A percentile compares a stretch with the other conserved stretches of the same genome.
Conservation (phyloP, 2,888 invertebrate species). For the Netelia melanura region DNA sequence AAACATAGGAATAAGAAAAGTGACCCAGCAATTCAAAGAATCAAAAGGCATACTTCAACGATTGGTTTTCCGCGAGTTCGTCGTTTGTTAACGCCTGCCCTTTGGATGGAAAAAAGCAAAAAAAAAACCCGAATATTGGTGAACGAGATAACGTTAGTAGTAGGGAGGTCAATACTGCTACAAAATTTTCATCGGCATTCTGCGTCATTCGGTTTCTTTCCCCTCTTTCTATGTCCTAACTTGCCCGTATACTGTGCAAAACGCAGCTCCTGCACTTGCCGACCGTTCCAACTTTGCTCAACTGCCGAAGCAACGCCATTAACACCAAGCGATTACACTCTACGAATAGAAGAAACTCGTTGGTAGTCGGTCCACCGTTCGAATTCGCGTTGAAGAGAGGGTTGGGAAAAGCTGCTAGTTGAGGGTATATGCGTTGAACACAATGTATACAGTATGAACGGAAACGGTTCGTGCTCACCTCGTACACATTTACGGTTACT, state of each 20-base stretch:
- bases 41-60: not conserved
- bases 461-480: slow-evolving; percentile 56
- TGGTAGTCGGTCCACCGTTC: slow-evolving; percentile 43
- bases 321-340: slow-evolving; percentile 77
- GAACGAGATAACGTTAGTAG: not conserved
- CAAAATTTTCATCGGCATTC: slow-evolving; percentile 1
- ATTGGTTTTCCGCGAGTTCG: not conserved
- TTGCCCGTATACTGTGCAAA: slow-evolving; percentile 19
- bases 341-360: slow-evolving; percentile 77
- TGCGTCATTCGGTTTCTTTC: slow-evolving; percentile 17
- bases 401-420: slow-evolving; percentile 8
- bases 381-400: slow-evolving; percentile 40
- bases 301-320: slow-evolving; percentile 68
- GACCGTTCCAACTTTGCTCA: slow-evolving; percentile 11
- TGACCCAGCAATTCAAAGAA: not conserved
- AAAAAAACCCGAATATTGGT: not conserved
- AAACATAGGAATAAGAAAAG: not conserved
- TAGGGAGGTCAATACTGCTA: not conserved
- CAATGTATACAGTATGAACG: slow-evolving; percentile 25
- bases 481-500: slow-evolving; percentile 59
- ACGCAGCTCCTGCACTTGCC: slow-evolving; percentile 60
- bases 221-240: not conserved
- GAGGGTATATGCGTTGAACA: slow-evolving; percentile 13
- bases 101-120: not conserved
- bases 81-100: not conserved